These are phyloP conservation scores for Aselliscus stoliczkanus DNA, from an alignment of 2,797 vertebrate genomes.

Conservation along the genomic window DNA sequence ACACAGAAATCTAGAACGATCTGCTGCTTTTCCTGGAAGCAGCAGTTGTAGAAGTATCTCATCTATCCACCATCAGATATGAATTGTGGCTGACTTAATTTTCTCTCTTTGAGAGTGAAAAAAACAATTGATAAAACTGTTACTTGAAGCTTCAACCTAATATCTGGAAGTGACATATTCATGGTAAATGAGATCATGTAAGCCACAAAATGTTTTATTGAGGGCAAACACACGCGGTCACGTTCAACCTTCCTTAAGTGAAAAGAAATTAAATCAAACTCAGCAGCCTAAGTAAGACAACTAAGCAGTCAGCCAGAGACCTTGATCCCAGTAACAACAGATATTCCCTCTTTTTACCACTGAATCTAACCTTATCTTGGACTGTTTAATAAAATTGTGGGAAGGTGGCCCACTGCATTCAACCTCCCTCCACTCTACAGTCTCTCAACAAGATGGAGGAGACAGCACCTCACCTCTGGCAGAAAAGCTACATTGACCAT, in stretches of 20 bases:
- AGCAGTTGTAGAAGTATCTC: not conserved
- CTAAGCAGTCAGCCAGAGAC: not conserved
- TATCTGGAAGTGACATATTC: not conserved
- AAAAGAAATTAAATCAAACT: constrained; percentile 49
- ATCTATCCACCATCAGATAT: not conserved
- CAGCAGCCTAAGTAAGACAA: not conserved
- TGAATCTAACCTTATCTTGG: not conserved
- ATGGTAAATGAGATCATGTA: not conserved
- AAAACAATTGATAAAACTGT: not conserved
- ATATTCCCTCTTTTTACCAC: not conserved
- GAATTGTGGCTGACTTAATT: constrained; percentile 25
- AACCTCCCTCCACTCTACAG: not conserved
- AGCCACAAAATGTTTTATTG: not conserved
- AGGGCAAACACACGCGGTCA: not conserved
- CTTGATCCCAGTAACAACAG: not conserved
- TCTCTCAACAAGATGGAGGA: not conserved
- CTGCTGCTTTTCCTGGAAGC: not conserved
- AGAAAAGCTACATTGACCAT: not conserved
- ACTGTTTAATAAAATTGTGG: not conserved
- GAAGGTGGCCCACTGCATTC: not conserved
- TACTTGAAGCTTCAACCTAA: not conserved
- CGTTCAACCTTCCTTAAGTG: not conserved
- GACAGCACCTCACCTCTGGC: not conserved
- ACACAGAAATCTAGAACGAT: not conserved
- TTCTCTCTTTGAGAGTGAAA: not conserved